A percentile compares a stretch with the other conserved stretches of the same genome.
phyloP scores from a whole-genome alignment of 2,113 vertebrate genomes.

The Alouatta palliata region DNA sequence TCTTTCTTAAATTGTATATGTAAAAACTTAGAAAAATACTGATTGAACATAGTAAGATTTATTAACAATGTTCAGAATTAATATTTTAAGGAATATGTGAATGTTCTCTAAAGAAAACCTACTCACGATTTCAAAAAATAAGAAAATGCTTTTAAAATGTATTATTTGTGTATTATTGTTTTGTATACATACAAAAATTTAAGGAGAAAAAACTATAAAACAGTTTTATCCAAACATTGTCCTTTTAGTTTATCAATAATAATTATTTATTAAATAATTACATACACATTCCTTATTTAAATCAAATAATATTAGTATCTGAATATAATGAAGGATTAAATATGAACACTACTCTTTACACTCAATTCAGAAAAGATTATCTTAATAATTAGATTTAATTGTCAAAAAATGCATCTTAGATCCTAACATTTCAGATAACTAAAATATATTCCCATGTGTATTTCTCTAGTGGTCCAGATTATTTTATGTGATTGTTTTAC shows the following conservation, averaged over 20 bases:
- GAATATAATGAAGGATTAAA: not conserved
- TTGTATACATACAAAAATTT: not conserved
- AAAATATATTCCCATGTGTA: not conserved
- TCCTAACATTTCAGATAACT: not conserved
- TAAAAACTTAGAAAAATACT: conserved; percentile 43
- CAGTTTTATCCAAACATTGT: not conserved
- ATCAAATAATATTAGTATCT: not conserved
- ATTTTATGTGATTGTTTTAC: not conserved
- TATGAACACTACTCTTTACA: not conserved
- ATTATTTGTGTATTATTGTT: not conserved
- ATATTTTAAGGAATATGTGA: conserved; percentile 21
- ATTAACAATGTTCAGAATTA: not conserved
- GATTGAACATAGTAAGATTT: not conserved
- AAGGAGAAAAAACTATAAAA: not conserved
- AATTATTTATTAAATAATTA: not conserved
- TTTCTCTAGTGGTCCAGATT: not conserved
- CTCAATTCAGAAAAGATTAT: not conserved
- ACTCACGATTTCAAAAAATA: not conserved
- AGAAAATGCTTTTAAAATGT: not conserved
- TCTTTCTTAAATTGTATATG: conserved; percentile 34
- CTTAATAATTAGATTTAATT: not conserved
- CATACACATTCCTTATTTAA: not conserved
- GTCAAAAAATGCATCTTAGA: not conserved
- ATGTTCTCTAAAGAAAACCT: not conserved
- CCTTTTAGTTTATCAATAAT: not conserved